Conservation (phyloP, 2,888 invertebrate species). For the Chalcosyrphus nemorum region DNA sequence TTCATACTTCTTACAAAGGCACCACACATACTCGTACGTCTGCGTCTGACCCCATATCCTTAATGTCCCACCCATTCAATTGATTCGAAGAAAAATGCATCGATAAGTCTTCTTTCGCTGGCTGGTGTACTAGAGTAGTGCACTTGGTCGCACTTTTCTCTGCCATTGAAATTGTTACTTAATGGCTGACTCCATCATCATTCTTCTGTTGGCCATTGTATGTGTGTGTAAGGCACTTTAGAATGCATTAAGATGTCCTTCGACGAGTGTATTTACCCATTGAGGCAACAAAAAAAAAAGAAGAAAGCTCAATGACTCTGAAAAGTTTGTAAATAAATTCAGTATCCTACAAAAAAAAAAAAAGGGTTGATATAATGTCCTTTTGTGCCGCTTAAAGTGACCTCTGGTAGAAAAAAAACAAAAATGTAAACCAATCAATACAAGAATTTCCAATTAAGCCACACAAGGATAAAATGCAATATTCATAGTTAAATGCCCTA, state of each 20-base stretch:
- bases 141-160: constrained; percentile 21
- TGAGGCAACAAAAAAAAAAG: constrained; percentile 1
- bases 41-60: not conserved
- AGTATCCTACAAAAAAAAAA: too few relatives aligned
- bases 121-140: not conserved
- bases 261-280: constrained; percentile 21
- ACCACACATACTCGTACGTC: too few relatives aligned
- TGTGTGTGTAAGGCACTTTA: constrained; percentile 36
- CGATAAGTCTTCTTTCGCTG: not conserved
- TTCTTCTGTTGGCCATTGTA: constrained; percentile 12
- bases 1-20: not conserved
- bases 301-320: not conserved
- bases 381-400: too few relatives aligned
- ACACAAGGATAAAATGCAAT: constrained; percentile 5
- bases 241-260: constrained; percentile 60
- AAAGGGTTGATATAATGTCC: not conserved
- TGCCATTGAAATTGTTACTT: constrained; percentile 35
- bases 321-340: constrained; percentile 24
- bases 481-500: constrained; percentile 13
- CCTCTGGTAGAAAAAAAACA: not conserved
- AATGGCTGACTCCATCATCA: constrained; percentile 42
- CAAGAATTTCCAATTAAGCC: constrained; percentile 8
- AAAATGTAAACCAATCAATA: not conserved
- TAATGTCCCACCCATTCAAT: constrained; percentile 22
- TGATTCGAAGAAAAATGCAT: not conserved